Evolutionary conservation across 2,113 vertebrate genomes (phyloP).

Genomic region (Sebastes schlegelii): DNA sequence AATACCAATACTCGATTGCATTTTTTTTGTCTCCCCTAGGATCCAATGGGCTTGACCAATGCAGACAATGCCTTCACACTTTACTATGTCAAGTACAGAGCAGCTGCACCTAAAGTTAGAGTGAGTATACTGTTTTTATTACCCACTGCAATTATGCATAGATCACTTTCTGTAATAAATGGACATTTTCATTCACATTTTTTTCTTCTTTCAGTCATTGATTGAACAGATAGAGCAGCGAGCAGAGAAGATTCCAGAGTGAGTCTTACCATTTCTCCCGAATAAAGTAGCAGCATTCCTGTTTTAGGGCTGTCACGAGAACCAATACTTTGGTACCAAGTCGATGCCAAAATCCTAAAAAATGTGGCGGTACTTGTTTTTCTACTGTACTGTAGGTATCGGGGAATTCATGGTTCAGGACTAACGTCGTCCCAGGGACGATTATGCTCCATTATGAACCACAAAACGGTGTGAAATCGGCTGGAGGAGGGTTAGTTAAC

Average conservation of each 20-base stretch:
- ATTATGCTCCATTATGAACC: too few relatives aligned
- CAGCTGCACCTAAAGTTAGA: constrained; percentile 96
- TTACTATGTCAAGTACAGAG: constrained; percentile 97
- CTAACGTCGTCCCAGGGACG: too few relatives aligned
- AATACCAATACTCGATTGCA: constrained; percentile 8
- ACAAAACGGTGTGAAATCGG: too few relatives aligned
- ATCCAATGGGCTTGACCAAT: constrained; percentile 89
- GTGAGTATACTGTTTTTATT: constrained; percentile 83
- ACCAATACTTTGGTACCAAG: too few relatives aligned
- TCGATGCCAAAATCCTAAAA: too few relatives aligned
- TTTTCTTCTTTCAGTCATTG: constrained; percentile 84
- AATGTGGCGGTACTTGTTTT: too few relatives aligned
- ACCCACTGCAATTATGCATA: background rate
- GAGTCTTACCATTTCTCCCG: constrained; percentile 75
- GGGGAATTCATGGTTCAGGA: too few relatives aligned
- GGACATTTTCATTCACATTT: background rate
- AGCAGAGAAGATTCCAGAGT: constrained; percentile 95
- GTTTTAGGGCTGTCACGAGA: background rate
- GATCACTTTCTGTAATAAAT: background rate
- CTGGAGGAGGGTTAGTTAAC: too few relatives aligned
- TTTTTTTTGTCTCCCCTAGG: constrained; percentile 77
- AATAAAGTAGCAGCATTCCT: background rate
- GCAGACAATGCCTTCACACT: constrained; percentile 97
- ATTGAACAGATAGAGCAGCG: constrained; percentile 98
- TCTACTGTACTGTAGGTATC: too few relatives aligned